These are phyloP conservation scores for Cathartes aura DNA, from an alignment of 2,113 vertebrate species.

Conservation along the genomic window DNA sequence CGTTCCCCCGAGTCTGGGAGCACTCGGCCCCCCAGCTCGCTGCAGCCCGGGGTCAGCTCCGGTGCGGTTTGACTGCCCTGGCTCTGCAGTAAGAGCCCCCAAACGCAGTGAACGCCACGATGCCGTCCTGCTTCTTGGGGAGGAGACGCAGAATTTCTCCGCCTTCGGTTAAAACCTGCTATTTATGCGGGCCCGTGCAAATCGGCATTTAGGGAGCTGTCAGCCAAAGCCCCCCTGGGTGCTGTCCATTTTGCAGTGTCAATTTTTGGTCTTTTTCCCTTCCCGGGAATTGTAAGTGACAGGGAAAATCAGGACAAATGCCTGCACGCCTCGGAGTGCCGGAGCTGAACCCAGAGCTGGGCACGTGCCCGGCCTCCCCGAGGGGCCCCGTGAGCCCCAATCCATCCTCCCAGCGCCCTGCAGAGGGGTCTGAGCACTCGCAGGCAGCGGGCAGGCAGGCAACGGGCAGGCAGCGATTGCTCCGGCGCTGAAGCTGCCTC, in stretches of 20 bases:
- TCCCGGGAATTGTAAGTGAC: neutral
- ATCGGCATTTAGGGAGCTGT: neutral
- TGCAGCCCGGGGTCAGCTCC: neutral
- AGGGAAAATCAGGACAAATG: neutral
- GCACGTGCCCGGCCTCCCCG: neutral
- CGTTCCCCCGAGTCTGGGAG: neutral
- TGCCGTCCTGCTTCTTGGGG: neutral
- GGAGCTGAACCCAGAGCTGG: neutral
- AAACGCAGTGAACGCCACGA: accelerated
- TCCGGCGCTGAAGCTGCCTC: neutral
- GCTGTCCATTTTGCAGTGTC: neutral
- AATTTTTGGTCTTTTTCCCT: neutral
- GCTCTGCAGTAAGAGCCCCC: neutral
- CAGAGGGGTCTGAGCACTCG: neutral
- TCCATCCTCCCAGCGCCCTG: neutral
- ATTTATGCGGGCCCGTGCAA: accelerated
- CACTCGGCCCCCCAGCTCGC: neutral
- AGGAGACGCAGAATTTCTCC: neutral
- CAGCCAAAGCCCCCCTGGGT: neutral
- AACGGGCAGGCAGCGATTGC: neutral
- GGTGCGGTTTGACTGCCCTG: accelerated
- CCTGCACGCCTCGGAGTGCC: neutral
- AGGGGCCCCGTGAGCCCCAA: neutral
- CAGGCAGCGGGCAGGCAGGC: neutral
- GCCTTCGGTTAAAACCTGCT: neutral